Conservation (phyloP, 2,888 invertebrate species). For the Drosophila robusta region DNA sequence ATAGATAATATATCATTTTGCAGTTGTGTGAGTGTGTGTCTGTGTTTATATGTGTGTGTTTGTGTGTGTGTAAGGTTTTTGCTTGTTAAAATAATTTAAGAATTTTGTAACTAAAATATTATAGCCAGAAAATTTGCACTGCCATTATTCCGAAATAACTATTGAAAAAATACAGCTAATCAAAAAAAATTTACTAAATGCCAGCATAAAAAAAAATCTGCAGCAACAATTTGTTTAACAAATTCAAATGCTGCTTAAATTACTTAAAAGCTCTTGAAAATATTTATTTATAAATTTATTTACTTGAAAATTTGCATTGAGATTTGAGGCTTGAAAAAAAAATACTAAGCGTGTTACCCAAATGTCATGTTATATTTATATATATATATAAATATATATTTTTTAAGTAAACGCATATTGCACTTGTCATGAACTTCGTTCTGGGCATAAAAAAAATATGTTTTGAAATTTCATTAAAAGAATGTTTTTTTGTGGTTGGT, state of each 20-base stretch:
- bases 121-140: conserved; percentile 15
- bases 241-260: conserved; percentile 29
- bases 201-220: not conserved
- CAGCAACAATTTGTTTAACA: conserved; percentile 51
- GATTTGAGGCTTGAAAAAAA: conserved; percentile 14
- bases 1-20: conserved; percentile 9
- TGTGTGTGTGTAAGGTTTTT: conserved; percentile 19
- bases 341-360: conserved; percentile 24
- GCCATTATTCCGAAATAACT: conserved; percentile 21
- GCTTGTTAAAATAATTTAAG: conserved; percentile 30
- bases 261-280: conserved; percentile 8
- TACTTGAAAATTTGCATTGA: conserved; percentile 10
- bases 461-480: not conserved
- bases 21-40: conserved; percentile 24
- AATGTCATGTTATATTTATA: conserved; percentile 9
- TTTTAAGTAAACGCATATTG: conserved; percentile 65
- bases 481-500: conserved; percentile 7
- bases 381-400: conserved; percentile 1
- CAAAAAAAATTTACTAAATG: conserved; percentile 5
- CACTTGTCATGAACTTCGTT: conserved; percentile 71
- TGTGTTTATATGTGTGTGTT: conserved; percentile 11
- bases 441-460: conserved; percentile 38
- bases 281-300: conserved; percentile 1
- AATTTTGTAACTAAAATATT: not conserved
- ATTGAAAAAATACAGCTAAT: not conserved